A percentile compares a stretch with the other conserved stretches of the same genome.
These are phyloP conservation scores for Porites rus DNA, from an alignment of 92 coral and sea anemone genomes.

Conservation along the genomic window DNA sequence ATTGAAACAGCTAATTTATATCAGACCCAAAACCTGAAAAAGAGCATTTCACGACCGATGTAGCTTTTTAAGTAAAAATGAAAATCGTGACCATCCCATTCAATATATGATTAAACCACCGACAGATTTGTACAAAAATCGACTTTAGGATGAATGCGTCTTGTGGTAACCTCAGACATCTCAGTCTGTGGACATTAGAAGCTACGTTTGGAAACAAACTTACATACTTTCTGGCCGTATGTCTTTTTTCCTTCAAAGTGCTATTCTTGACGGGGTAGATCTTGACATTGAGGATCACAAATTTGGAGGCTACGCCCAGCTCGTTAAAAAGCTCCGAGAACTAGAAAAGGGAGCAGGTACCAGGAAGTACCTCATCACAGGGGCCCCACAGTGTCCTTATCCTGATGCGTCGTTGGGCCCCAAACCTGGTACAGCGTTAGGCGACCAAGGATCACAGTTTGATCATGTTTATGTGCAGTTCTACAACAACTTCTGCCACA, in stretches of 20 bases:
- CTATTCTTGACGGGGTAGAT: slow-evolving; percentile 50
- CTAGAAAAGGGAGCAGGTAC: slow-evolving; percentile 38
- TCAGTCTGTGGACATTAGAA: no score
- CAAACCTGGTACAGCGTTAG: slow-evolving; percentile 17
- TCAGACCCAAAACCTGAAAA: no score
- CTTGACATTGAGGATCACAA: slow-evolving; percentile 51
- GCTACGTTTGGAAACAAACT: no score
- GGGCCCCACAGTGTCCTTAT: slow-evolving; percentile 58
- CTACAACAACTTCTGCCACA: slow-evolving; percentile 69
- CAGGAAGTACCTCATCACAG: slow-evolving; percentile 44
- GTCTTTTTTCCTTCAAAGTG: slow-evolving; percentile 24
- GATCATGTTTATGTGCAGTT: slow-evolving; percentile 66
- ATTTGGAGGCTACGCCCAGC: slow-evolving; percentile 33
- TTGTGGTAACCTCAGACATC: no score
- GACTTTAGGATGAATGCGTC: no score
- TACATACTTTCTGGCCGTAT: slow-evolving; percentile 9
- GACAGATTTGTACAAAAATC: no score
- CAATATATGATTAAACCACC: no score
- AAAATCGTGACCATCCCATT: no score
- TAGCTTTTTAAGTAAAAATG: no score
- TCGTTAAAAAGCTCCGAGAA: slow-evolving; percentile 48
- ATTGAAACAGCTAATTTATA: no score
- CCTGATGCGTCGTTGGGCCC: slow-evolving; percentile 61
- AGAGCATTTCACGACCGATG: no score
- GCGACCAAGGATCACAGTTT: slow-evolving; percentile 32